Percentiles rank a stretch among this genome's conserved stretches.
These are phyloP conservation scores for Pseudobourletiella spinata DNA, from an alignment of 1,140 invertebrate genomes.

Conservation along the genomic window DNA sequence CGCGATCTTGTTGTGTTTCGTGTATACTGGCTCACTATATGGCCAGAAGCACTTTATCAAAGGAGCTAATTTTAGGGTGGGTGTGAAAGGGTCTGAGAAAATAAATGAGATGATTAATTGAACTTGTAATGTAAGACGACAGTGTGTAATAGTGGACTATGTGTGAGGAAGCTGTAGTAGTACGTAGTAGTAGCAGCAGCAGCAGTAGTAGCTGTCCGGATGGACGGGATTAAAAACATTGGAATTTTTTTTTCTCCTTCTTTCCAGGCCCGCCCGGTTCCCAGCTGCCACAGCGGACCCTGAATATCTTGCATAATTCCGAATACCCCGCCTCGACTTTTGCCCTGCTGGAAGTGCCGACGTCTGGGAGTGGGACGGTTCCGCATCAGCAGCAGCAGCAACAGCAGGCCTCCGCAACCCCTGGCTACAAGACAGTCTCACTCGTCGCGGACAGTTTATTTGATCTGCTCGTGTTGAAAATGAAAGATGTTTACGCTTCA, in stretches of 20 bases:
- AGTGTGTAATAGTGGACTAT: no score
- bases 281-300: slow-evolving; percentile 55
- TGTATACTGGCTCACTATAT: no score
- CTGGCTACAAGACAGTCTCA: slow-evolving; percentile 55
- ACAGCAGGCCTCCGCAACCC: slow-evolving; percentile 2
- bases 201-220: no score
- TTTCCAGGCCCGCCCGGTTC: neutral
- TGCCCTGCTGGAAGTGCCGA: slow-evolving; percentile 69
- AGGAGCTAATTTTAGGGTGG: no score
- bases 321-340: slow-evolving; percentile 92
- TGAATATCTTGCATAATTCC: slow-evolving; percentile 88
- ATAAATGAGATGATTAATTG: no score
- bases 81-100: no score
- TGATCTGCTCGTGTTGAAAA: slow-evolving; percentile 80
- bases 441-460: slow-evolving; percentile 83
- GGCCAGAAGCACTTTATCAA: no score
- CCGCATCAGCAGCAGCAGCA: slow-evolving; percentile 5
- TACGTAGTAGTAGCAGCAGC: no score
- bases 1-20: no score
- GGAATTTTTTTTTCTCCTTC: neutral
- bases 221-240: no score
- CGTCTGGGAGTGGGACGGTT: neutral
- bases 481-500: slow-evolving; percentile 73
- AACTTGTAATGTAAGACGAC: no score
- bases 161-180: no score